phyloP scores from a whole-genome alignment of 2,888 invertebrate species.

The Cybosia mesomella region DNA sequence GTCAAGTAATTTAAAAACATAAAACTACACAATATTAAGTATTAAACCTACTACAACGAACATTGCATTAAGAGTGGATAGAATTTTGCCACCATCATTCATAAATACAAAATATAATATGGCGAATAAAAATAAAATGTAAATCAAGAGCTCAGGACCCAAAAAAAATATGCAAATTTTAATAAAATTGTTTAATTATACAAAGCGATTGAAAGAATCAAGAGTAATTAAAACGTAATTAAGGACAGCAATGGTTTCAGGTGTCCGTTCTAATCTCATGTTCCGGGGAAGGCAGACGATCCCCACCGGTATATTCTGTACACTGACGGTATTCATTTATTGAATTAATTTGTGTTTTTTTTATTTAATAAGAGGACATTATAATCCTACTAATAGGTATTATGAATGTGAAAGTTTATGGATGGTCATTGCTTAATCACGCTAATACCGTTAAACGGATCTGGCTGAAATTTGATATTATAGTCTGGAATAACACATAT shows the following conservation, averaged over 20 bases:
- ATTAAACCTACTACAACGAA: not conserved
- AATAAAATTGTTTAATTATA: constrained; percentile 46
- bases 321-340: constrained; percentile 11
- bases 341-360: constrained; percentile 11
- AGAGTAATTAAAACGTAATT: constrained; percentile 73
- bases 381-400: not conserved
- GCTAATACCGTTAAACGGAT: too few relatives aligned
- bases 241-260: constrained; percentile 65
- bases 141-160: constrained; percentile 5
- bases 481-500: too few relatives aligned
- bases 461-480: too few relatives aligned
- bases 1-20: too few relatives aligned
- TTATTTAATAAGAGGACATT: not conserved
- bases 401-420: too few relatives aligned
- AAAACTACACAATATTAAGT: not conserved
- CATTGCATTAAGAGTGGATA: not conserved
- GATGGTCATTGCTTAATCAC: too few relatives aligned
- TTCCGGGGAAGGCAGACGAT: constrained; percentile 50
- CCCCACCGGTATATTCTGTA: constrained; percentile 47
- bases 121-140: constrained; percentile 6
- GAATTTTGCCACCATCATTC: not conserved
- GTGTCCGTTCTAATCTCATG: constrained; percentile 72
- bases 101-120: not conserved
- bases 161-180: constrained; percentile 13
- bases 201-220: constrained; percentile 55